Evolutionary conservation across 2,888 invertebrate genomes (phyloP).

Genomic region (Myathropa florea): DNA sequence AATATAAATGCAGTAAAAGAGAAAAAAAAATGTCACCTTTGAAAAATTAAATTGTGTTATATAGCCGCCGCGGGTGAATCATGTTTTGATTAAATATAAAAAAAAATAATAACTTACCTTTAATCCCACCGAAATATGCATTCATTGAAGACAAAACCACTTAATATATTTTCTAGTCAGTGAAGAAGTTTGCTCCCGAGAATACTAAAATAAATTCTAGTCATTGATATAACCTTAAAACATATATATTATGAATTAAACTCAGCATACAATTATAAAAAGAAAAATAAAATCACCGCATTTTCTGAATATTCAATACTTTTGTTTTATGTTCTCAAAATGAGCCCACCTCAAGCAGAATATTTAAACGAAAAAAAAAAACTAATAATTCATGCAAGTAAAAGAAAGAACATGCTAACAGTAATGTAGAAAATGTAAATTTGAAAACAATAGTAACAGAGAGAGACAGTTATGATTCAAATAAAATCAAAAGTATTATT

Average conservation of each 20-base stretch:
- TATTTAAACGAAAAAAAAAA: slow-evolving; percentile 32
- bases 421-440: slow-evolving; percentile 55
- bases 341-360: slow-evolving; percentile 63
- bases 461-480: slow-evolving; percentile 22
- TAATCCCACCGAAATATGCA: slow-evolving; percentile 66
- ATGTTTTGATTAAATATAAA: not conserved
- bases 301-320: slow-evolving; percentile 68
- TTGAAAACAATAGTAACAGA: slow-evolving; percentile 42
- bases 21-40: no score
- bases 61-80: no score
- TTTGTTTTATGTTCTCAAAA: slow-evolving; percentile 49
- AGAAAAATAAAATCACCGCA: slow-evolving; percentile 40
- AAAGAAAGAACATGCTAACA: slow-evolving; percentile 30
- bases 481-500: slow-evolving; percentile 63
- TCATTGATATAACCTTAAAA: slow-evolving; percentile 40
- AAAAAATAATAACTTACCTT: slow-evolving; percentile 32
- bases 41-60: no score
- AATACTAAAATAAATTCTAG: slow-evolving; percentile 39
- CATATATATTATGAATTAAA: slow-evolving; percentile 29
- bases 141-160: slow-evolving; percentile 5
- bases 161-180: slow-evolving; percentile 54
- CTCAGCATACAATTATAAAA: slow-evolving; percentile 2
- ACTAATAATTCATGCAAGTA: not conserved
- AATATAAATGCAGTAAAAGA: no score
- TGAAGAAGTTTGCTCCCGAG: slow-evolving; percentile 51